Base-by-base conservation (phyloP, 2,113 vertebrate species). In the Neodon shergylaensis region DNA sequence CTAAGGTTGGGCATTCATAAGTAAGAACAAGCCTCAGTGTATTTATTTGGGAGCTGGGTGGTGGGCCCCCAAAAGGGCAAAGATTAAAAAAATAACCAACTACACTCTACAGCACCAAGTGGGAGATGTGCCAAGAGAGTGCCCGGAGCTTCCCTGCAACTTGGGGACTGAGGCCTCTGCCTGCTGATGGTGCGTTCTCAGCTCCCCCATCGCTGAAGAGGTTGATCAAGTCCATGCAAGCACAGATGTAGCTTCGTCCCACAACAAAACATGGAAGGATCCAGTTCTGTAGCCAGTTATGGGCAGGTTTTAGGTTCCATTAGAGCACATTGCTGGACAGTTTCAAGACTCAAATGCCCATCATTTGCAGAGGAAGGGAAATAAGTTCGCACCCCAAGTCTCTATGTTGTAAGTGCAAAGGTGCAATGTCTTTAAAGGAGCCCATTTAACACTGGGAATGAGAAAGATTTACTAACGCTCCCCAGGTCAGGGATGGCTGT, bases 381-480 rank as follows among this genome's bases (percentile, higher is more conserved):
- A 36, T 44, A 66, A 7, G 3, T 7, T 42, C 12, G 24, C 6
- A 52, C 16, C 52, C 74, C 63, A 26, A 42, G 74, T 13, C n/a
- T 4, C 24, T 74, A 0, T 36, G 17, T 74, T 90, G 19, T 83
- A 42, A 90, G 26, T 44, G 26, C 19, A 66, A 74, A 94, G 17
- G 44, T 74, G 33, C 66, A 83, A 36, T 19, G 24, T 65, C 5
- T 66, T 63, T 24, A 63, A 83, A 66, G 63, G 82, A 66, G 24
- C 44, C 58, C 33, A 26, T 26, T 33, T 33, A 74, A 94, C 36
- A 42, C 16, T 65, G 54, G 44, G 44, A 31, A 72, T 58, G 33
- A 88, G 72, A 58, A 73, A 74, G 66, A 92, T 42, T 65, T 74
- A 74, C 54, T 78, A 77, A 78, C 26, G 89, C 83, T 95, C 31